A percentile compares a stretch with the other conserved stretches of the same genome.
These are phyloP conservation scores for Ceratotherium simum DNA, from an alignment of 2,113 vertebrate genomes.

Conservation along the genomic window DNA sequence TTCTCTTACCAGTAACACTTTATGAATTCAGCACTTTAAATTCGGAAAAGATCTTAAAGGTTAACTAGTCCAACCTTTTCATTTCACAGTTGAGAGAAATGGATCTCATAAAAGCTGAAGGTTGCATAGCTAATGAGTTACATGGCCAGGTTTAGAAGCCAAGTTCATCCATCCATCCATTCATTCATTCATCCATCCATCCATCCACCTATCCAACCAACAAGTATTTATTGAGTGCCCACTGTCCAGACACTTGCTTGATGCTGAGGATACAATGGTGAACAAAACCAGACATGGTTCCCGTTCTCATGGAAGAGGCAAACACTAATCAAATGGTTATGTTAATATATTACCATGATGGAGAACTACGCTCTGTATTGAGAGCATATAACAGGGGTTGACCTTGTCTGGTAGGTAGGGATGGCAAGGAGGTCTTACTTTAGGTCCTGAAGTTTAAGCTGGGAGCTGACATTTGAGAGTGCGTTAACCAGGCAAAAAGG, in stretches of 20 bases:
- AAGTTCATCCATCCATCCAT: not conserved
- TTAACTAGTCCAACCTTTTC: conserved; percentile 75
- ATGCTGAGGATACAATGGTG: not conserved
- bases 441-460: not conserved
- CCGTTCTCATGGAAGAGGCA: conserved; percentile 19
- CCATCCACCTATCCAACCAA: not conserved
- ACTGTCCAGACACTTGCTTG: not conserved
- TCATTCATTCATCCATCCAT: not conserved
- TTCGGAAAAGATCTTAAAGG: conserved; percentile 75
- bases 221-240: conserved; percentile 14
- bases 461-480: conserved; percentile 3
- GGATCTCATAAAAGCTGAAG: conserved; percentile 61
- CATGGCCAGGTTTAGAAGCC: conserved; percentile 28
- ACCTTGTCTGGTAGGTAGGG: not conserved
- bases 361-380: not conserved
- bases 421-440: not conserved
- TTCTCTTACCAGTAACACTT: conserved; percentile 43
- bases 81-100: conserved; percentile 73
- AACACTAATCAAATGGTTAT: not conserved
- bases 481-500: not conserved
- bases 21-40: conserved; percentile 66
- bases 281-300: conserved; percentile 12
- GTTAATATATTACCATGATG: not conserved
- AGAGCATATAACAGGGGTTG: not conserved
- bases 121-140: conserved; percentile 65